A percentile compares a stretch with the other conserved stretches of the same genome.
Evolutionary conservation across 2,797 vertebrate genomes (phyloP).

Genomic region (Apogon talboti): DNA sequence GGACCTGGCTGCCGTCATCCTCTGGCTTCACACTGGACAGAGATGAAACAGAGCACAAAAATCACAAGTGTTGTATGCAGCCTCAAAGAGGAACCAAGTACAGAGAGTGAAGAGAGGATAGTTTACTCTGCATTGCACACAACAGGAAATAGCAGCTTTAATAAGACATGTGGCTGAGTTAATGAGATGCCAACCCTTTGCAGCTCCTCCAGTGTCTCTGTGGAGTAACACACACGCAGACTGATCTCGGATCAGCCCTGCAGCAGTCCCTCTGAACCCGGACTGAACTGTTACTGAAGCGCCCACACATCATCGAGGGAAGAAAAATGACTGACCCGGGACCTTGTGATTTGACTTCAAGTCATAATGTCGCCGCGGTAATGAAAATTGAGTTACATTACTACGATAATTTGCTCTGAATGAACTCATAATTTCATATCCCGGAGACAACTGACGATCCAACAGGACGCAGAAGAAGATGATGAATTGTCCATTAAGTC

Average conservation of each 20-base stretch:
- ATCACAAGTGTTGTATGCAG: constrained; percentile 26
- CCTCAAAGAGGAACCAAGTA: constrained; percentile 7
- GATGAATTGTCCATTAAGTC: constrained; percentile 32
- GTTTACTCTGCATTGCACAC: constrained; percentile 57
- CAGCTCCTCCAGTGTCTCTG: constrained; percentile 59
- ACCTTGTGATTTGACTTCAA: constrained; percentile 45
- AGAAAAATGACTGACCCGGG: constrained; percentile 34
- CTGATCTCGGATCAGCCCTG: neutral
- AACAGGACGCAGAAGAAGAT: constrained; percentile 33
- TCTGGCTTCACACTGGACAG: constrained; percentile 65
- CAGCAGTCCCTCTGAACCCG: constrained; percentile 39
- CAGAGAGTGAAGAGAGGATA: constrained; percentile 18
- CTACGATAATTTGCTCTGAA: constrained; percentile 8
- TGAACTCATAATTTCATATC: constrained; percentile 37
- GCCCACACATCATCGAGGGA: constrained; percentile 27
- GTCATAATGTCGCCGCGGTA: constrained; percentile 40
- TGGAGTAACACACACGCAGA: constrained; percentile 40
- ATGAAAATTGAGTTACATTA: constrained; percentile 20
- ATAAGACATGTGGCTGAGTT: constrained; percentile 73
- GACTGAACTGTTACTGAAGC: constrained; percentile 36
- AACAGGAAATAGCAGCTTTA: constrained; percentile 80
- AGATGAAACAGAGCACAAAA: constrained; percentile 8
- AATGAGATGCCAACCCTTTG: constrained; percentile 68
- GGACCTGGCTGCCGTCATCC: constrained; percentile 78
- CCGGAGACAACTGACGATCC: constrained; percentile 23